phyloP scores from a whole-genome alignment of 1,140 invertebrate species.

The Eueides isabella region DNA sequence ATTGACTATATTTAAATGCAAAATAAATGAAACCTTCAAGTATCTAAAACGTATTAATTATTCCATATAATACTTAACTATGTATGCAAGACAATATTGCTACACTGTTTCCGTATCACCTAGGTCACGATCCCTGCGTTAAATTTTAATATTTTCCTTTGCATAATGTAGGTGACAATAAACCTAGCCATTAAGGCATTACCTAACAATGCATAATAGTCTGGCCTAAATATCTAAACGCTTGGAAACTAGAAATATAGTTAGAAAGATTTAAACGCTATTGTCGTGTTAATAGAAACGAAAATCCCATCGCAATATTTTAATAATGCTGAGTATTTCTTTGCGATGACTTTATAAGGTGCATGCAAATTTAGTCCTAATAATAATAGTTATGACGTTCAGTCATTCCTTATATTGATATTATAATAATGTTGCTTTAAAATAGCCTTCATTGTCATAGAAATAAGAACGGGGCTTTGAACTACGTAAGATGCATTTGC shows the following conservation, averaged over 20 bases:
- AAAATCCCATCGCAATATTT: constrained; percentile 13
- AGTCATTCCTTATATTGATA: constrained; percentile 1
- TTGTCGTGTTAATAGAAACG: constrained; percentile 22
- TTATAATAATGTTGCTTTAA: neutral
- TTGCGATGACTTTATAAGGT: constrained; percentile 18
- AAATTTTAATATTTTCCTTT: constrained; percentile 39
- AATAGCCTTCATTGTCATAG: constrained; percentile 2
- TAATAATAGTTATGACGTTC: constrained; percentile 34
- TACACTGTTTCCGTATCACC: constrained; percentile 6
- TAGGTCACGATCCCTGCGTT: constrained; percentile 11
- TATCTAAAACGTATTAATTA: too few relatives aligned
- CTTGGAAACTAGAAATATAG: constrained; percentile 26
- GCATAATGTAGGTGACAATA: constrained; percentile 40
- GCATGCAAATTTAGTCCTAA: constrained; percentile 35
- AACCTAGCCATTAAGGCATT: constrained; percentile 40
- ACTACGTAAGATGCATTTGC: constrained; percentile 3
- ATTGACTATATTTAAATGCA: too few relatives aligned
- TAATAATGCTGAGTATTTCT: neutral
- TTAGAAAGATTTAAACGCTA: constrained; percentile 29
- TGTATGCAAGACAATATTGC: constrained; percentile 1
- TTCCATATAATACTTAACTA: neutral
- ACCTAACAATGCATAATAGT: constrained; percentile 46
- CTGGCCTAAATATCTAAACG: constrained; percentile 43
- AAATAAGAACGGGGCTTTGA: neutral
- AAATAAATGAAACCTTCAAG: too few relatives aligned